Conservation (phyloP, 2,888 invertebrate species). For the Trisateles emortualis region DNA sequence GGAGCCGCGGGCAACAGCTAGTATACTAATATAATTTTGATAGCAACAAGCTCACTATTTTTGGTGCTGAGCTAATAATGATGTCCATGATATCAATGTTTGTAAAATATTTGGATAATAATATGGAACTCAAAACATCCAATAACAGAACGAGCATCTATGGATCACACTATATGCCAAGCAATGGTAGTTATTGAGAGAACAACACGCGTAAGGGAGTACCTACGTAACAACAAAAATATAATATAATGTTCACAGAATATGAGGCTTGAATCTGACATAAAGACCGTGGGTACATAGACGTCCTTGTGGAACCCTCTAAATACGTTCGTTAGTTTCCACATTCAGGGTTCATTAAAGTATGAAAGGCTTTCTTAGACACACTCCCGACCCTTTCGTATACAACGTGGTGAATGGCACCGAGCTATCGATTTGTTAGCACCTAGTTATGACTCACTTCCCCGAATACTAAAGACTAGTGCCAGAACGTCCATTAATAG, state of each 20-base stretch:
- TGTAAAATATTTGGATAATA: too few species aligned
- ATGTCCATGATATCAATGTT: too few species aligned
- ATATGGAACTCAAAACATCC: too few species aligned
- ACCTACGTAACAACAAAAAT: too few species aligned
- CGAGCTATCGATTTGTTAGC: conserved; percentile 5
- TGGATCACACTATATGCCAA: too few species aligned
- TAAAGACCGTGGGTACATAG: not conserved
- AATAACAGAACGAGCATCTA: too few species aligned
- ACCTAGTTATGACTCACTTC: not conserved
- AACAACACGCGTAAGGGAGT: too few species aligned
- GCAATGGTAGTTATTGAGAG: too few species aligned
- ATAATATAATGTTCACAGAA: not conserved
- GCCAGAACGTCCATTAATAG: not conserved
- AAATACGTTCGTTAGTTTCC: conserved; percentile 34
- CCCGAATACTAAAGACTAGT: not conserved
- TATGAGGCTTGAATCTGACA: not conserved
- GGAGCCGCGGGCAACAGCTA: too few species aligned
- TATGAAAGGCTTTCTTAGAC: conserved; percentile 18
- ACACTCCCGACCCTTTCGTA: conserved; percentile 7
- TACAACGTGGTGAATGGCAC: conserved; percentile 6
- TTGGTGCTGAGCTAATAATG: too few species aligned
- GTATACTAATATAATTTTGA: too few species aligned
- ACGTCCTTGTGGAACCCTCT: not conserved
- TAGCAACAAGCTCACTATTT: too few species aligned
- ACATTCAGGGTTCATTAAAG: conserved; percentile 43